These are phyloP conservation scores for Epinephelus fuscoguttatus DNA, from an alignment of 2,113 vertebrate genomes.

Conservation along the genomic window DNA sequence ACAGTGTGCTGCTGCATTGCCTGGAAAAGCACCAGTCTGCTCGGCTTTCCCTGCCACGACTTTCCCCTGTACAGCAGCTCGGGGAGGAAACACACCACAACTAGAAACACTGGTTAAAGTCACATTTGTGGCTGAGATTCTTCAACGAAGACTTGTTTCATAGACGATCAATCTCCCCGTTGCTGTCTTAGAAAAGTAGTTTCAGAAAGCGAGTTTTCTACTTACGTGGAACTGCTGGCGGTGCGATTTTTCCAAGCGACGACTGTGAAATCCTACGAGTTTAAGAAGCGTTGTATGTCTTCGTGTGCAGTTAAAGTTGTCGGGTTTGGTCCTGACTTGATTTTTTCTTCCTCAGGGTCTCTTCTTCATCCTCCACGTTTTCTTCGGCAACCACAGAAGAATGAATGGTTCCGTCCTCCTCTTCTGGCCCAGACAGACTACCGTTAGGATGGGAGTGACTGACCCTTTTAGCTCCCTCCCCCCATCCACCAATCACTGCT, in stretches of 20 bases:
- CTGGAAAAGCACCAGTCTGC: conserved; percentile 51
- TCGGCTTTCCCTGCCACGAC: conserved; percentile 71
- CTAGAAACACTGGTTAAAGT: neutral
- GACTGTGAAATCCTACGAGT: conserved; percentile 18
- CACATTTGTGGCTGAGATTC: neutral
- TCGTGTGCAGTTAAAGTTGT: neutral
- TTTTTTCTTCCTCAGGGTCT: conserved; percentile 23
- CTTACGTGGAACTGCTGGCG: conserved; percentile 63
- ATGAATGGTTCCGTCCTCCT: conserved; percentile 69
- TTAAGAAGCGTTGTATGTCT: neutral
- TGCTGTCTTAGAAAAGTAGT: neutral
- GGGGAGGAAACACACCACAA: neutral
- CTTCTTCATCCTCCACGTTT: conserved; percentile 74
- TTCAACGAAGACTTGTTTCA: neutral
- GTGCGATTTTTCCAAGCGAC: conserved; percentile 3
- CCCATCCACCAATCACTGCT: conserved; percentile 14
- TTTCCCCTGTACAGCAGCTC: conserved; percentile 41
- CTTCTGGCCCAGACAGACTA: conserved; percentile 16
- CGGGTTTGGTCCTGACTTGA: neutral
- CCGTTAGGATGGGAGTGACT: conserved; percentile 67
- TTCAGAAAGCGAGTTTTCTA: conserved; percentile 14
- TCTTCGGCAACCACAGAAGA: conserved; percentile 63
- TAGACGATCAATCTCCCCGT: rapidly evolving
- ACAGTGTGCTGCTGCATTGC: neutral
- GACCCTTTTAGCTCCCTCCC: conserved; percentile 34